Base-by-base conservation (phyloP, 2,113 vertebrate species). In the Caracal caracal region DNA sequence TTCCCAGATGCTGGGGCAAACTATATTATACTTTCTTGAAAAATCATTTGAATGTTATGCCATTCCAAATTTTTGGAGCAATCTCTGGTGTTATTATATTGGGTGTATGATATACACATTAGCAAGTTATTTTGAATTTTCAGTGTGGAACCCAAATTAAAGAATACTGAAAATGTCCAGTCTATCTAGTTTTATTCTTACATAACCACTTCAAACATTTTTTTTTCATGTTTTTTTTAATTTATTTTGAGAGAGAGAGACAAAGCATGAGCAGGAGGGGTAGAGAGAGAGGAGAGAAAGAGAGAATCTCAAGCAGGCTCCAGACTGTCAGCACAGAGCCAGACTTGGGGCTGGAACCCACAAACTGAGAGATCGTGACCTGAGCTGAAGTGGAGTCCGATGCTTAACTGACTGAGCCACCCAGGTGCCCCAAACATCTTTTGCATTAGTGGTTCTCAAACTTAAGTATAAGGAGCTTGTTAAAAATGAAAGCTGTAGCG, bases 121-220 rank as follows among this genome's bases (percentile, higher is more conserved):
- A 81, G 37, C 33, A 82, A 47, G 56, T 78, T 86, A n/a, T 86
- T 53, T 56, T 65, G 35, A 56, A 40, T 91, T 78, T 96, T 93
- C 81, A 82, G 13, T 71, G 24, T 92, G 56, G 30, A 94, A 88
- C 53, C 11, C 35, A 78, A 68, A 75, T 56, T 51, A 86, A 90
- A 82, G 24, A 51, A 70, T 83, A 79, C 19, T 82, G 66, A 70
- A 86, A 78, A 95, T 80, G 30, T 90, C 75, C 83, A 56, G 83
- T 71, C 30, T 71, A 63, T 35, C 73, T 94, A 66, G 28, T 47
- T 90, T 94, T 95, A 79, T 85, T 94, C 78, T 93, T 93, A 43
- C 43, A 43, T 43, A 47, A 63, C 35, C 51, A 86, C 26, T 93
- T 94, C 78, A 93, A 83, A 93, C 43, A 76, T 76, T 65, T 65